These are phyloP conservation scores for Diplosoma virens DNA, from an alignment of 23 tunicate genomes.

Conservation along the genomic window DNA sequence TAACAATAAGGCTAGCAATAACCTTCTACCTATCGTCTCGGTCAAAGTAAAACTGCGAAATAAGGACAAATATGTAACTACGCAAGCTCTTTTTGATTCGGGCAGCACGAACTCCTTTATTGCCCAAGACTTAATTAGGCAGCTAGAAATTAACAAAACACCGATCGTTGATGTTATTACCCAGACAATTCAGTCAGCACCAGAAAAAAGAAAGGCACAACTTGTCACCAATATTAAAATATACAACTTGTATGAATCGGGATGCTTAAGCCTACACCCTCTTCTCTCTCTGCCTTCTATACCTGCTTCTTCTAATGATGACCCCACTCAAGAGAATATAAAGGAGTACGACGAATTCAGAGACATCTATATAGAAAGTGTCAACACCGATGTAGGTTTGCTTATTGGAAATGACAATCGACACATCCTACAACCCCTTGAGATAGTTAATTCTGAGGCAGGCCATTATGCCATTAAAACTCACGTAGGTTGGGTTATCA, in stretches of 20 bases:
- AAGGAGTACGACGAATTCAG: background rate
- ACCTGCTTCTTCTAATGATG: background rate
- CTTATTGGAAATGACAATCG: conserved; percentile 34
- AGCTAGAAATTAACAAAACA: conserved; percentile 4
- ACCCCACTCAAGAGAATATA: background rate
- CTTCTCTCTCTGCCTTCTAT: background rate
- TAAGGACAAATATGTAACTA: background rate
- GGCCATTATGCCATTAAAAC: conserved; percentile 19
- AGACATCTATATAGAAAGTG: background rate
- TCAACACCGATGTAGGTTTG: conserved; percentile 8
- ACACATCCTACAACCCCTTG: conserved; percentile 3
- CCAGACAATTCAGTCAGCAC: background rate
- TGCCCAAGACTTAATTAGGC: background rate
- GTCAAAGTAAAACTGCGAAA: conserved; percentile 17
- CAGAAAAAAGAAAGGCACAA: background rate
- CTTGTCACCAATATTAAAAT: background rate
- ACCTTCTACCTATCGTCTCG: conserved; percentile 28
- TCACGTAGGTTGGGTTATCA: conserved; percentile 2
- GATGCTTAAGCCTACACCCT: background rate
- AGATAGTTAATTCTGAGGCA: background rate
- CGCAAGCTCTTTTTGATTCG: conserved; percentile 34
- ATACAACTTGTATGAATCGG: background rate
- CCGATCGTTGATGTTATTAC: background rate
- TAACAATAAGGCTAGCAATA: background rate
- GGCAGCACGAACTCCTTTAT: conserved; percentile 42